Base-by-base conservation (phyloP, 2,797 vertebrate species). In the Pterois miles region DNA sequence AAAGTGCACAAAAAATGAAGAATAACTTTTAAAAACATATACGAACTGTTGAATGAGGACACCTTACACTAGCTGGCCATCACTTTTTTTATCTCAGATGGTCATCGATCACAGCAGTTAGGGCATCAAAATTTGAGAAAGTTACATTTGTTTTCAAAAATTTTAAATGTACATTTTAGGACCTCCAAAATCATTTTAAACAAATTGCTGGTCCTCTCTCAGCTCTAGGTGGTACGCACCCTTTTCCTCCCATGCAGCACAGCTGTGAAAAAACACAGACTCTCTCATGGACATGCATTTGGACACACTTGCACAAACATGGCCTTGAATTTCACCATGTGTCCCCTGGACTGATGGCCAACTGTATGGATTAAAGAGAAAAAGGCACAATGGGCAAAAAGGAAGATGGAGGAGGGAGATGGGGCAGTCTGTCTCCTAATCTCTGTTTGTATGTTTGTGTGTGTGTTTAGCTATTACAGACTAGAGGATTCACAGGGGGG, bases 311-410 rank as follows among this genome's bases (percentile, higher is more conserved):
- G 50, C 58, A 65, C 77, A 76, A 64, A 79, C 52, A 77, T 0
- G 25, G 76, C 48, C 65, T 71, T 78, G 36, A 52, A 70, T 90
- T 89, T 75, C 64, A 60, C 31, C 70, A 38, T 31, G 72, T 74
- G 65, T 60, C 46, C 43, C 29, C 23, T 13, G 12, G 70, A 74
- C 62, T 50, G 70, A 78, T 22, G 52, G 73, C 74, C 81, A 76
- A 77, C 76, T 57, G 67, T 77, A 78, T 70, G 73, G 79, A 86
- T 84, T 86, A 66, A 74, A 84, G 72, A 76, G 66, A 81, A 86
- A 87, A 43, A 52, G 52, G 72, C 76, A 53, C 80, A 82, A 58
- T 20, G n/a, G 68, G 65, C 56, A 76, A 58, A 36, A 62, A 58
- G 23, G 58, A 56, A 73, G 54, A 72, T 81, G 69, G 71, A 76